These are phyloP conservation scores for Rhadina sibilatrix DNA, from an alignment of 2,113 vertebrate species.

Conservation along the genomic window DNA sequence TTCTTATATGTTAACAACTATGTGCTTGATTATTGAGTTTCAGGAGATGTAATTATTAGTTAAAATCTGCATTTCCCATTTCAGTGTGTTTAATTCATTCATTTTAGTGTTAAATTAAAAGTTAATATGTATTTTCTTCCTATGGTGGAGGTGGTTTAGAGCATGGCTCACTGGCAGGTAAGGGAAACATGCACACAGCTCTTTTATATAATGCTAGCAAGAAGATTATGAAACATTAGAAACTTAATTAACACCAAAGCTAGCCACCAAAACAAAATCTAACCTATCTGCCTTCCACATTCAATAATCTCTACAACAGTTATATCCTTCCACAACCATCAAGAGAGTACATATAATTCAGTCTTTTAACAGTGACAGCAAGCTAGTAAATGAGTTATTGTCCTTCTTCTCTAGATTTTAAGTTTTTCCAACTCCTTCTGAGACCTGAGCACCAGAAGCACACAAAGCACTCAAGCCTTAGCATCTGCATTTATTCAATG, in stretches of 20 bases:
- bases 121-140: neutral
- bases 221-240: neutral
- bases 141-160: neutral
- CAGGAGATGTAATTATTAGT: neutral
- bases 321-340: neutral
- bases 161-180: neutral
- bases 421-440: neutral
- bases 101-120: neutral
- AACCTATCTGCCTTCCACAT: neutral
- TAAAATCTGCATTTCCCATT: neutral
- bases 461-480: neutral
- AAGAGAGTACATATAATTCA: neutral
- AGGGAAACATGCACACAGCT: neutral
- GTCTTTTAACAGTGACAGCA: neutral
- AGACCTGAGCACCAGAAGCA: neutral
- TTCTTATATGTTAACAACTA: neutral
- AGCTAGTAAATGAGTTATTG: neutral
- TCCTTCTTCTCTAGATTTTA: neutral
- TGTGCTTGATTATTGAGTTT: neutral
- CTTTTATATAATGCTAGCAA: neutral
- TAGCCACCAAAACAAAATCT: neutral
- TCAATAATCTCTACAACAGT: neutral
- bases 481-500: neutral
- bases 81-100: neutral
- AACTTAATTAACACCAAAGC: neutral